Base-by-base conservation (phyloP, 1,140 invertebrate genomes). In the Dreissena rostriformis region DNA sequence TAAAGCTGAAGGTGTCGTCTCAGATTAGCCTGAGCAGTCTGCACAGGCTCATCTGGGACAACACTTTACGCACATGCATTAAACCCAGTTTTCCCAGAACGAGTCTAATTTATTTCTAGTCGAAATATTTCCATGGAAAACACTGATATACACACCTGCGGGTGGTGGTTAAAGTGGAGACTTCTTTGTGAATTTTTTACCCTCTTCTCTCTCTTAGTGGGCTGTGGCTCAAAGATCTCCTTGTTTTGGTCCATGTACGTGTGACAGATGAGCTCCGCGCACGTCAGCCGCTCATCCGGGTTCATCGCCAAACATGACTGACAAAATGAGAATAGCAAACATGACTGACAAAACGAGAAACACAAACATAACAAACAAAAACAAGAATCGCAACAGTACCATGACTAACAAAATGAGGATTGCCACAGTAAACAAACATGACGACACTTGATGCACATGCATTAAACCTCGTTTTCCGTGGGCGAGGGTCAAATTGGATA, bases 291-390 rank as follows among this genome's bases (percentile, higher is more conserved):
- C 92, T 97, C 96, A 68, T 96, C 95, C 0, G 98, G 98, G 94
- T 99, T 98, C 94, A 98, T 98, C 91, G 98, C 97, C 71, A 99
- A 93, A 92, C 98, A 99, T 95, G 97, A 97, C 96, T 98, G 39
- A 39, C 39, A 39, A 39, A 39, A 39, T 8, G 8, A 39, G 39
- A 8, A 39, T 39, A 5, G 39, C 39, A 39, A 39, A 92, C 98
- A 99, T 95, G 97, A 97, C 96, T 98, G 39, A 39, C 39, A 39
- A 39, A 39, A 39, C 39, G 8, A 39, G 39, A 39, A 39, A 5
- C 39, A 8, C 39, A 39, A 39, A 2, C 39, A 39, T 5, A 39
- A 39, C 39, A 5, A n/a, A n/a, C n/a, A n/a, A n/a, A n/a, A n/a
- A 39, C 39, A 39, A 39, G 39, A 39, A 39, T 39, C 39, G 39